These are phyloP conservation scores for Lutra lutra DNA, from an alignment of 2,797 vertebrate genomes.

Conservation along the genomic window DNA sequence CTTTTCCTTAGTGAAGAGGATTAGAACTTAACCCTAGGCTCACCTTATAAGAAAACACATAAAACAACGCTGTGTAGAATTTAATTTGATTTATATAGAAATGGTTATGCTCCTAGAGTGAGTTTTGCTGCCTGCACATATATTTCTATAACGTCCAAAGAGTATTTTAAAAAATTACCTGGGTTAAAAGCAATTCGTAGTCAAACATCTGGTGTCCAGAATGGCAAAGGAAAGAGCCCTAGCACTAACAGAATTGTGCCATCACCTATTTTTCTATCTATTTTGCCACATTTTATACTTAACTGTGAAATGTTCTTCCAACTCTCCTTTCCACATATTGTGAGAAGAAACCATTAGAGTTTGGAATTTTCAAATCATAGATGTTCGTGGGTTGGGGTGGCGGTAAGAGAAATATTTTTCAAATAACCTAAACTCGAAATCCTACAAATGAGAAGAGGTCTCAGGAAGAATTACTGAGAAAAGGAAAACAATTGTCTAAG, in stretches of 20 bases:
- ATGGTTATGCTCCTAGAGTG: not conserved
- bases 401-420: not conserved
- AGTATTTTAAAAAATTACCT: not conserved
- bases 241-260: not conserved
- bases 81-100: not conserved
- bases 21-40: not conserved
- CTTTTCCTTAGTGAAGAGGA: not conserved
- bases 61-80: not conserved
- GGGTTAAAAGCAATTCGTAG: not conserved
- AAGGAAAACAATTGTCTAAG: not conserved
- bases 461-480: not conserved
- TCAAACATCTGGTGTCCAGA: not conserved
- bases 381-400: not conserved
- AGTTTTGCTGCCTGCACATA: not conserved
- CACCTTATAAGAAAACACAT: not conserved
- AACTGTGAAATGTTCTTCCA: not conserved
- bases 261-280: not conserved
- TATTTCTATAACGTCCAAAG: not conserved
- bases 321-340: not conserved
- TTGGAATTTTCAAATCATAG: slow-evolving; percentile 7
- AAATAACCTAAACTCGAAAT: slow-evolving; percentile 2
- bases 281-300: not conserved
- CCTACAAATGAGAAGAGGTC: not conserved
- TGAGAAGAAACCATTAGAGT: not conserved
- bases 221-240: not conserved